These are phyloP conservation scores for Caloenas nicobarica DNA, from an alignment of 2,113 vertebrate genomes.

Conservation along the genomic window DNA sequence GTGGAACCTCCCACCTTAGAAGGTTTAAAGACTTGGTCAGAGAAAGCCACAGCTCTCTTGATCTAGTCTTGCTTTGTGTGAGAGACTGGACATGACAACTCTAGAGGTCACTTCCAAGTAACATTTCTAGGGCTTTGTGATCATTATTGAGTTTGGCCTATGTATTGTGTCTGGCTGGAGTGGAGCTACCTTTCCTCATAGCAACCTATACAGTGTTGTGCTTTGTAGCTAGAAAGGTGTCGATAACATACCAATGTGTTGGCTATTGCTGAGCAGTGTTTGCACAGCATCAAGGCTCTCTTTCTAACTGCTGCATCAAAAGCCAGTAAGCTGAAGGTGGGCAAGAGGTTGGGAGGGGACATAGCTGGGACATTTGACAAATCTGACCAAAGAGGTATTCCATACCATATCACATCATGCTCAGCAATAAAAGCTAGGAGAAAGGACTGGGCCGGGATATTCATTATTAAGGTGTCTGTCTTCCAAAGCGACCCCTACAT, in stretches of 20 bases:
- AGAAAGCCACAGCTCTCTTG: background rate
- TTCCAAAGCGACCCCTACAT: no score
- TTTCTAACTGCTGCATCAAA: background rate
- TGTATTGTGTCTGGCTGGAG: background rate
- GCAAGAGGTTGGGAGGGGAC: background rate
- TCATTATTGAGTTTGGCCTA: background rate
- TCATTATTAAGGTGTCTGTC: no score
- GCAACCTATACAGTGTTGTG: fast-evolving
- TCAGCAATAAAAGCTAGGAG: background rate
- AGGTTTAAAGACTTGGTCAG: background rate
- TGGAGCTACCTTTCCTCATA: background rate
- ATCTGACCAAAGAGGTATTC: background rate
- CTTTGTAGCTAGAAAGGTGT: background rate
- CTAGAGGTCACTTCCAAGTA: background rate
- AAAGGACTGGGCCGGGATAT: background rate
- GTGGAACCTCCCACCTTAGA: background rate
- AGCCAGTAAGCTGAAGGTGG: background rate
- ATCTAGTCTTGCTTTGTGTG: background rate
- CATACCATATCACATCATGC: background rate
- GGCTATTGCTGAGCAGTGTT: background rate
- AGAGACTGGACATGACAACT: background rate
- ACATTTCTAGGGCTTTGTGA: background rate
- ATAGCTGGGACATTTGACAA: background rate
- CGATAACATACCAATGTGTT: background rate
- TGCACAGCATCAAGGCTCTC: background rate